Evolutionary conservation across 2,113 vertebrate genomes (phyloP), one percentile per base, ranked within the genome.

Genomic region (Quiscalus mexicanus): DNA sequence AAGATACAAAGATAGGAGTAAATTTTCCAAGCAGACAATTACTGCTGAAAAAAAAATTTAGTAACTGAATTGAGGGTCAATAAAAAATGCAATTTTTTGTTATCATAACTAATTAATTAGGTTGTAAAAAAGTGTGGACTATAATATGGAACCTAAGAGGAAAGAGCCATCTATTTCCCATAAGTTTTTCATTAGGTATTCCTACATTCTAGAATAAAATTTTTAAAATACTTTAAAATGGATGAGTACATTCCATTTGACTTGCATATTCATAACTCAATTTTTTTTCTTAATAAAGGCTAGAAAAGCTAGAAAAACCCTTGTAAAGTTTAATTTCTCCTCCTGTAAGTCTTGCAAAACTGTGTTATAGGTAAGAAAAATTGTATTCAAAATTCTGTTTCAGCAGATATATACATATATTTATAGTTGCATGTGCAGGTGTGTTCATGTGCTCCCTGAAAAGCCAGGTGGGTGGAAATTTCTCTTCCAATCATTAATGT

Each of bases 21-120:
- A 82, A 50, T 68, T 95, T 97, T 94, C 52, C 82, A 93, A 87
- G 77, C 45, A 93, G 67, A 96, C 96, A 96, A 94, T 92, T 84
- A 53, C 60, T 75, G 31, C 50, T 79, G 60, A 87, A 90, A 39
- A 87, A 93, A 87, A 93, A 85, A 90, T 78, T 65, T 91, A 80
- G 65, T 78, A 76, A 96, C 76, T 89, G 39, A 89, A 89, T 81
- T 79, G 7, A 35, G n/a, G 93, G 50, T 87, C 73, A 85, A 91
- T 94, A 94, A 93, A 87, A 92, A 93, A 84, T 53, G 28, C 41
- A 90, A 70, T 85, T 96, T 96, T 45, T 93, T 12, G 4, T 78
- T 92, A 67, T 78, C 64, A 69, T 95, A 70, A 79, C 13, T 95
- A 94, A 94, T 93, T 96, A 92, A 95, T 70, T 68, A 80, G 18